A percentile compares a stretch with the other conserved stretches of the same genome.
These are phyloP conservation scores for Acronicta psi DNA, from an alignment of 2,888 invertebrate genomes.

Conservation along the genomic window DNA sequence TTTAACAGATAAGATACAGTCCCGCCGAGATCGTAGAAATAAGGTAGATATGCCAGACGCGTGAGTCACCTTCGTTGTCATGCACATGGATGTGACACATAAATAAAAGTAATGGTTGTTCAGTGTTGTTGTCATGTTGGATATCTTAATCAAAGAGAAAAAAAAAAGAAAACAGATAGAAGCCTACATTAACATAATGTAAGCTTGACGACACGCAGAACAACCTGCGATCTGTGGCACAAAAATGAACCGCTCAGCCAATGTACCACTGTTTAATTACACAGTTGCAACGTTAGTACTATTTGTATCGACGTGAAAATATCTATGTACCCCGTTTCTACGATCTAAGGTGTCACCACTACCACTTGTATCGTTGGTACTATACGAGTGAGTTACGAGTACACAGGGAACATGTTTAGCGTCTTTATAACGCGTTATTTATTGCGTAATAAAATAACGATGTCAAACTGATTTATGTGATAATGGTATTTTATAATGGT, in stretches of 20 bases:
- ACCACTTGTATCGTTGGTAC: constrained; percentile 21
- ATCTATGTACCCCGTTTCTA: constrained; percentile 18
- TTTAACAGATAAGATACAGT: constrained; percentile 44
- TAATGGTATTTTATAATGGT: constrained; percentile 38
- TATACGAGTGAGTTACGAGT: constrained; percentile 17
- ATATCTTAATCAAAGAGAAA: too few relatives aligned
- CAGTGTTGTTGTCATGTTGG: too few relatives aligned
- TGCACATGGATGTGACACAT: background rate
- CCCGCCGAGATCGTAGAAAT: constrained; percentile 19
- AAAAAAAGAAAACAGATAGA: too few relatives aligned
- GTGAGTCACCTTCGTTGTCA: constrained; percentile 12
- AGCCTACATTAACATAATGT: too few relatives aligned
- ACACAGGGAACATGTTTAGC: constrained; percentile 23
- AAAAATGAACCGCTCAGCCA: too few relatives aligned
- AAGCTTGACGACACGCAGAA: too few relatives aligned
- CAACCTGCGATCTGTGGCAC: too few relatives aligned
- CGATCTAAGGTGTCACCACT: constrained; percentile 17
- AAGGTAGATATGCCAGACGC: constrained; percentile 18
- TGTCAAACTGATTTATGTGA: constrained; percentile 38
- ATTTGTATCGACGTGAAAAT: too few relatives aligned
- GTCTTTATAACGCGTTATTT: constrained; percentile 40
- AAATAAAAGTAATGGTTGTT: too few relatives aligned
- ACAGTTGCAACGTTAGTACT: constrained; percentile 12
- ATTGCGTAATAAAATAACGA: constrained; percentile 38
- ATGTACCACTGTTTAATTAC: constrained; percentile 3